These are phyloP conservation scores for Phaethornis superciliosus DNA, from an alignment of 2,113 vertebrate genomes.

Conservation along the genomic window DNA sequence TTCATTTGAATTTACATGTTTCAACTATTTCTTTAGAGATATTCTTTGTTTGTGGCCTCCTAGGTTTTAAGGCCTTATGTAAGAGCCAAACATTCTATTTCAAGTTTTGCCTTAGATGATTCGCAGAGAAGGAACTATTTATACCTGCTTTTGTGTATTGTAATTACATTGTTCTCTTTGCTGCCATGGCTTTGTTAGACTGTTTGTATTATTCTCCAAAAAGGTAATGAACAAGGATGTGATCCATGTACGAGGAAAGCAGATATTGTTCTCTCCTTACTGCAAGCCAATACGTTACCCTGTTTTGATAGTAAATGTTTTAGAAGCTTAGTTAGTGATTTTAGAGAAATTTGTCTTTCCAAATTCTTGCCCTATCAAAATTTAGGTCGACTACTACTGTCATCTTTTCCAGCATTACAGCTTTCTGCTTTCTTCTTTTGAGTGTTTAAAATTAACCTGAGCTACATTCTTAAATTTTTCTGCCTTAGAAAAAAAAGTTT, in stretches of 20 bases:
- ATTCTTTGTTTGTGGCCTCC: background rate
- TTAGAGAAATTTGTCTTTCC: background rate
- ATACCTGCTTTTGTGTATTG: background rate
- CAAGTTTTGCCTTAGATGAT: background rate
- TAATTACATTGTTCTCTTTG: conserved; percentile 1
- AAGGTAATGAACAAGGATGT: background rate
- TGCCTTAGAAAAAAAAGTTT: background rate
- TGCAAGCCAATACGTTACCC: background rate
- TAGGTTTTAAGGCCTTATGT: background rate
- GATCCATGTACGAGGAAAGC: background rate
- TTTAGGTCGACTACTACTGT: background rate
- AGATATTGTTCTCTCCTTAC: background rate
- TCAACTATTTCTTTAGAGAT: background rate
- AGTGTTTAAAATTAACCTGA: background rate
- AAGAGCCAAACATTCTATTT: background rate
- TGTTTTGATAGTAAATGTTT: background rate
- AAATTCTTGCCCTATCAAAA: background rate
- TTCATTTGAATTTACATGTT: background rate
- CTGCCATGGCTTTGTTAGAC: background rate
- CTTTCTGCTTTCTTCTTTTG: background rate
- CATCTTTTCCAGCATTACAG: background rate
- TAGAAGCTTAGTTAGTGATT: background rate
- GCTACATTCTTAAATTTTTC: background rate
- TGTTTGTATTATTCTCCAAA: background rate
- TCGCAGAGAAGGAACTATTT: background rate